Conservation (phyloP, 2,888 invertebrate genomes). For the Mythimna ferrago region DNA sequence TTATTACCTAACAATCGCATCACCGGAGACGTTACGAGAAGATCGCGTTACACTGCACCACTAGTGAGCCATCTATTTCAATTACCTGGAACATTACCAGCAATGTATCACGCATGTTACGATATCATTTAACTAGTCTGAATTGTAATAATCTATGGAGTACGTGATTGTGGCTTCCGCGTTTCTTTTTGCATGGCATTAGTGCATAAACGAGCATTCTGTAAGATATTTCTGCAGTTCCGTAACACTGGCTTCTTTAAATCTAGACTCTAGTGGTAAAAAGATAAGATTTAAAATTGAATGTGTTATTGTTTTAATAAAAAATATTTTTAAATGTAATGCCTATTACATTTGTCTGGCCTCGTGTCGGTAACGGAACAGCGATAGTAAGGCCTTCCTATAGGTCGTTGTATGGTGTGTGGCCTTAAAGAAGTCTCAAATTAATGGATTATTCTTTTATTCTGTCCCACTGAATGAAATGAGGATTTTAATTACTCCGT, state of each 20-base stretch:
- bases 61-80: slow-evolving; percentile 30
- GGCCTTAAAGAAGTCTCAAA: slow-evolving; percentile 38
- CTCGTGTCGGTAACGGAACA: slow-evolving; percentile 52
- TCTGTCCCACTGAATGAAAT: slow-evolving; percentile 14
- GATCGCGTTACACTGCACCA: slow-evolving; percentile 49
- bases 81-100: slow-evolving; percentile 50
- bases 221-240: slow-evolving; percentile 40
- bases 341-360: slow-evolving; percentile 37
- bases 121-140: slow-evolving; percentile 55
- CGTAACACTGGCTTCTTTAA: slow-evolving; percentile 18
- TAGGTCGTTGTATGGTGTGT: slow-evolving; percentile 34
- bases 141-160: slow-evolving; percentile 50
- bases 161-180: slow-evolving; percentile 62
- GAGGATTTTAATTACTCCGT: neutral
- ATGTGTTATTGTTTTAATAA: neutral
- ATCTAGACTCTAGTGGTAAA: slow-evolving; percentile 22
- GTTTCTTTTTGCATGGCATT: slow-evolving; percentile 68
- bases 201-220: slow-evolving; percentile 51
- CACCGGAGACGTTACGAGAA: slow-evolving; percentile 34
- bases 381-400: slow-evolving; percentile 56
- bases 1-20: slow-evolving; percentile 52
- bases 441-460: slow-evolving; percentile 31
- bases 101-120: slow-evolving; percentile 49
- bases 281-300: slow-evolving; percentile 15
- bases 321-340: slow-evolving; percentile 18